Conservation (phyloP, 2,888 invertebrate species). For the Oscheius onirici region DNA sequence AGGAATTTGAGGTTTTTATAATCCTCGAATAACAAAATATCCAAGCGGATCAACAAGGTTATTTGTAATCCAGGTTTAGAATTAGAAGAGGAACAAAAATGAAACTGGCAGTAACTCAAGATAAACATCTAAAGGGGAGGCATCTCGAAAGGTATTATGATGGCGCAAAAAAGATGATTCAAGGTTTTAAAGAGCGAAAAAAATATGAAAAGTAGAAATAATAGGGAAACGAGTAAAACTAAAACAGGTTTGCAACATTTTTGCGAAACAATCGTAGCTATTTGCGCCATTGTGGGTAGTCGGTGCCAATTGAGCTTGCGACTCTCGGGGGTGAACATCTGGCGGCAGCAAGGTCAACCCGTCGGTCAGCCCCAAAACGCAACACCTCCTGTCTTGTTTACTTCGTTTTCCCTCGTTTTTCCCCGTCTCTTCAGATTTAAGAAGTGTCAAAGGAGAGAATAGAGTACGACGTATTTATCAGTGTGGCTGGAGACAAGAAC, state of each 20-base stretch:
- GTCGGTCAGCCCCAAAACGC: slow-evolving; percentile 11
- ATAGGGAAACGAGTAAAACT: neutral
- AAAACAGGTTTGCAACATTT: neutral
- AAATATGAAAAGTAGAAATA: too few species aligned
- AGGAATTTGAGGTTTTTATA: neutral
- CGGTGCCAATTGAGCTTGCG: slow-evolving; percentile 4
- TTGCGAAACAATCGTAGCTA: neutral
- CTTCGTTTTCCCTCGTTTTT: neutral
- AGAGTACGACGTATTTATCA: slow-evolving; percentile 1
- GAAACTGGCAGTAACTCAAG: too few species aligned
- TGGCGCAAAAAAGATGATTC: too few species aligned
- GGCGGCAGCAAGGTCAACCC: slow-evolving; percentile 27
- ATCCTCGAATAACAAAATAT: too few species aligned
- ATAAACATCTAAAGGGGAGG: too few species aligned
- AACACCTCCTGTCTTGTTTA: slow-evolving; percentile 1
- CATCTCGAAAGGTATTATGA: too few species aligned
- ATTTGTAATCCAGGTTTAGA: too few species aligned
- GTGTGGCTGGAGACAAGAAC: neutral
- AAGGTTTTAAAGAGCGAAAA: too few species aligned
- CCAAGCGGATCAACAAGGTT: too few species aligned
- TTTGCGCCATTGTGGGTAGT: neutral
- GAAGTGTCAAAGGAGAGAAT: neutral
- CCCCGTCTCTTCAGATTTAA: neutral
- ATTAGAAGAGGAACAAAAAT: too few species aligned
- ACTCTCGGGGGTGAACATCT: slow-evolving; percentile 19